Conservation (phyloP, 2,888 invertebrate genomes). For the Drosophila maculinotata region DNA sequence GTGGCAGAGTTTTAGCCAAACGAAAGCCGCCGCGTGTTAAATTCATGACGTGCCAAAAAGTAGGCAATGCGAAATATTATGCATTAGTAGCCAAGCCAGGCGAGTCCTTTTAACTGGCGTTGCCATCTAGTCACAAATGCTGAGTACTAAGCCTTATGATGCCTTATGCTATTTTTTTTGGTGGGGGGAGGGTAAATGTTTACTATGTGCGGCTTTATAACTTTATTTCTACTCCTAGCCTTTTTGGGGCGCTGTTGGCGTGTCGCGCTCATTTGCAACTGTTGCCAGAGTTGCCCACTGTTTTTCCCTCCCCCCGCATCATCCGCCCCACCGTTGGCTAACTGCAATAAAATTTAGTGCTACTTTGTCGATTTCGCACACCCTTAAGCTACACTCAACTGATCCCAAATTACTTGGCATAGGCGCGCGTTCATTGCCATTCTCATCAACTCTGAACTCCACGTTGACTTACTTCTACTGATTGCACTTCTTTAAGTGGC, state of each 20-base stretch:
- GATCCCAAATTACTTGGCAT: constrained; percentile 32
- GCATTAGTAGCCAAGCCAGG: constrained; percentile 57
- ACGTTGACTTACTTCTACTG: constrained; percentile 69
- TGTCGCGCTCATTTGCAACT: constrained; percentile 73
- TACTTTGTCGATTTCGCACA: constrained; percentile 73
- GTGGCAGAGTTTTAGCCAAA: constrained; percentile 26
- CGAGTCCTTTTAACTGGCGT: constrained; percentile 16
- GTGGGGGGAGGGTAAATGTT: constrained; percentile 35
- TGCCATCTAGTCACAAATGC: constrained; percentile 28
- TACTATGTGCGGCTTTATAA: constrained; percentile 66
- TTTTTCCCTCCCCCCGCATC: neutral
- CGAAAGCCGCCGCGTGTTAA: constrained; percentile 56
- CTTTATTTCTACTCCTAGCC: constrained; percentile 60
- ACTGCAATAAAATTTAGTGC: constrained; percentile 74
- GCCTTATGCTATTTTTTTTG: constrained; percentile 22
- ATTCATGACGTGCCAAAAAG: constrained; percentile 74
- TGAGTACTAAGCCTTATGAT: constrained; percentile 47
- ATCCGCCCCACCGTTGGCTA: constrained; percentile 1
- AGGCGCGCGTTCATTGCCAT: constrained; percentile 31
- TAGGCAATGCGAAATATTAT: constrained; percentile 70
- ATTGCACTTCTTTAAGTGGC: constrained; percentile 76
- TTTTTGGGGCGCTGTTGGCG: constrained; percentile 48
- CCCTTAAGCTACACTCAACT: constrained; percentile 42
- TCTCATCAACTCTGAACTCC: constrained; percentile 32
- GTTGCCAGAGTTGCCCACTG: constrained; percentile 34